Evolutionary conservation across 2,888 invertebrate genomes (phyloP).

Genomic region (Dolichomitus sp.): DNA sequence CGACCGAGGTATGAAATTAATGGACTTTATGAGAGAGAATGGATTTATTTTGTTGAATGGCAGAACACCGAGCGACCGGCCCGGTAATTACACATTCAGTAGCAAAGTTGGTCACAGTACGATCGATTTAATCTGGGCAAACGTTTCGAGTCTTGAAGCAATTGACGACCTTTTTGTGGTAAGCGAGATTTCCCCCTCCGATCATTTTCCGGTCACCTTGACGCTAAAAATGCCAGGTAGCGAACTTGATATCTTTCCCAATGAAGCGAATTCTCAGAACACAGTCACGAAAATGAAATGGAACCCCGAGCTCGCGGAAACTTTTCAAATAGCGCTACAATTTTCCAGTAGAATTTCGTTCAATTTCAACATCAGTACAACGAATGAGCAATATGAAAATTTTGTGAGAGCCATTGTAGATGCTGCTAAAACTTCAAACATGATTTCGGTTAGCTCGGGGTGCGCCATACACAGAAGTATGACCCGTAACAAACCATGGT

Average conservation of each 20-base stretch:
- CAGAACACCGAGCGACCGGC: constrained; percentile 22
- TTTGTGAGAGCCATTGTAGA: neutral
- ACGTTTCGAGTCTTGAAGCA: neutral
- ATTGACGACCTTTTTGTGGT: neutral
- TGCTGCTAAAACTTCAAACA: neutral
- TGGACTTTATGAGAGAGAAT: constrained; percentile 36
- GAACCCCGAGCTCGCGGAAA: constrained; percentile 10
- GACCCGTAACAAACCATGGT: too few relatives aligned
- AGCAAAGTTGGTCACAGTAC: neutral
- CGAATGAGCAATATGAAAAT: neutral
- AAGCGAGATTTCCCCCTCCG: too few relatives aligned
- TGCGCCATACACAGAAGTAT: too few relatives aligned
- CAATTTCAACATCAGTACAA: neutral
- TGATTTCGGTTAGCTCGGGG: too few relatives aligned
- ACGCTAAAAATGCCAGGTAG: too few relatives aligned
- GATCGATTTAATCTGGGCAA: constrained; percentile 8
- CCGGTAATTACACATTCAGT: constrained; percentile 2
- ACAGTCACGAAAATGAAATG: neutral
- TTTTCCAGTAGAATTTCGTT: neutral
- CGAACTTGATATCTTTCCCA: too few relatives aligned
- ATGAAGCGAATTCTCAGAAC: neutral
- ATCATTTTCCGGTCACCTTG: too few relatives aligned
- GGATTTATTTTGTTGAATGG: constrained; percentile 24
- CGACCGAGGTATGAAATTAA: neutral
- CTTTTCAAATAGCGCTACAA: neutral